Conservation (phyloP, 1,140 invertebrate species). For the Drosophila sturtevanti region DNA sequence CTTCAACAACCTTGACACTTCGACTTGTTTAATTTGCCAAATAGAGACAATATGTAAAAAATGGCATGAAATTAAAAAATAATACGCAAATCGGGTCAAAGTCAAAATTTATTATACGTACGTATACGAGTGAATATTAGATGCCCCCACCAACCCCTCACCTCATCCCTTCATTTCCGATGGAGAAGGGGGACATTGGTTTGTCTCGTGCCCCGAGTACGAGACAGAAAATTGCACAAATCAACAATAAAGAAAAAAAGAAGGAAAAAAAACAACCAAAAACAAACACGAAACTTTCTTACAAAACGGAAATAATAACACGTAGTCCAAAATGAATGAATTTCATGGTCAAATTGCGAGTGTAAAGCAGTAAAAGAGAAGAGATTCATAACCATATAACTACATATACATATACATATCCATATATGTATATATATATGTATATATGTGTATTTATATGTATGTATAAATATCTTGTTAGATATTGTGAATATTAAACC, state of each 20-base stretch:
- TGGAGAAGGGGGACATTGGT: constrained; percentile 13
- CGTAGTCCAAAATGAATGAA: constrained; percentile 67
- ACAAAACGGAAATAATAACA: constrained; percentile 76
- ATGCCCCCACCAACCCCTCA: not conserved
- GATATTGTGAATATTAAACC: not conserved
- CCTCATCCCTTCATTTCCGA: not conserved
- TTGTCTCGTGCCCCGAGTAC: constrained; percentile 26
- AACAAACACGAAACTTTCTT: constrained; percentile 55
- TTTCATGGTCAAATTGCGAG: constrained; percentile 67
- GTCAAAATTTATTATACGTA: constrained; percentile 57
- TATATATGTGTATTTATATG: constrained; percentile 13
- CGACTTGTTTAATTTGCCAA: constrained; percentile 8
- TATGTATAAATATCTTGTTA: constrained; percentile 15
- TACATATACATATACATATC: not conserved
- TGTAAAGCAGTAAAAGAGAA: constrained; percentile 14
- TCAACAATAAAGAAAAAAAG: constrained; percentile 24
- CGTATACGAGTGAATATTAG: constrained; percentile 20
- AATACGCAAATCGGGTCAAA: constrained; percentile 68
- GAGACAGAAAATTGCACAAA: constrained; percentile 65
- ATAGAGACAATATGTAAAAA: not conserved
- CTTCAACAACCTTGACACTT: constrained; percentile 4
- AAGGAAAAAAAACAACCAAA: too few species aligned
- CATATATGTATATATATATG: constrained; percentile 1
- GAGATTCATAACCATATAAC: too few species aligned
- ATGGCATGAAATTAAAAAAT: constrained; percentile 38